Conservation (phyloP, 2,888 invertebrate species). For the Ernsta delagoae region DNA sequence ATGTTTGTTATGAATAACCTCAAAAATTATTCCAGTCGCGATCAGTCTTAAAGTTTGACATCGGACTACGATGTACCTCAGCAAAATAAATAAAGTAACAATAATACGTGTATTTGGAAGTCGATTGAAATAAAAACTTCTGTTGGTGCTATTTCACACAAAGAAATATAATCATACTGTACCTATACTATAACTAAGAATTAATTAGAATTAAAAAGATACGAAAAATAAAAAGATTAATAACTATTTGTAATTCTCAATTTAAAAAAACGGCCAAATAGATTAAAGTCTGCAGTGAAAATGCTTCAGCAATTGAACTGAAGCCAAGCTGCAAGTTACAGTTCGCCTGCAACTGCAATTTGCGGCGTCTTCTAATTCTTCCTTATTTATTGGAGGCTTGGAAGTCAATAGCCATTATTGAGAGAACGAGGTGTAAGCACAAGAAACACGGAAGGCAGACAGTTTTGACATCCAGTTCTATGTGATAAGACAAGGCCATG, state of each 20-base stretch:
- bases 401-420: slow-evolving; percentile 3
- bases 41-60: no score
- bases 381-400: slow-evolving; percentile 26
- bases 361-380: slow-evolving; percentile 33
- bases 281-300: slow-evolving; percentile 24
- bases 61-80: no score
- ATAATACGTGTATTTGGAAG: no score
- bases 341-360: slow-evolving; percentile 25
- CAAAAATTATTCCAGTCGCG: no score
- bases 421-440: not conserved
- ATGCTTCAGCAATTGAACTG: slow-evolving; percentile 24
- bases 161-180: no score
- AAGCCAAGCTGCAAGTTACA: slow-evolving; percentile 28
- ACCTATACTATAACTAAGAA: not conserved
- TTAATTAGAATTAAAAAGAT: not conserved
- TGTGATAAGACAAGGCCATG: no score
- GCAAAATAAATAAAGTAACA: no score
- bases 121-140: no score
- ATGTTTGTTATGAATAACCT: no score
- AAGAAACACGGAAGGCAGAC: not conserved
- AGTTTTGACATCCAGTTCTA: no score
- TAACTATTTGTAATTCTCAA: not conserved
- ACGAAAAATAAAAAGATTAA: not conserved
- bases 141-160: no score
- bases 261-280: slow-evolving; percentile 2